These are phyloP conservation scores for Dromococcyx pavoninus DNA, from an alignment of 2,797 vertebrate species.

Conservation along the genomic window DNA sequence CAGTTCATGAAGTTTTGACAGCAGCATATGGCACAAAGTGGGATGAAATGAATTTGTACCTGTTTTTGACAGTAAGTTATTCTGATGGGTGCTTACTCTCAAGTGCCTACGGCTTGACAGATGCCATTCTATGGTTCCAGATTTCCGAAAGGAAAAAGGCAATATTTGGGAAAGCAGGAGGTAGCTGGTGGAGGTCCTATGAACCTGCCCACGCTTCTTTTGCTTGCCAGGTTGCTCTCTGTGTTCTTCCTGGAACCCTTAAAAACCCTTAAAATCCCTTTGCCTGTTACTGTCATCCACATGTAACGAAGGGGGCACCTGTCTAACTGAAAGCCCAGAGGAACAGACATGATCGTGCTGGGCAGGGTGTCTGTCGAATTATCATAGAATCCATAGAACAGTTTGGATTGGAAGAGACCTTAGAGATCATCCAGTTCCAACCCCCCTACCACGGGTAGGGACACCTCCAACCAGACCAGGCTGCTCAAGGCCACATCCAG, in stretches of 20 bases:
- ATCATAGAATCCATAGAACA: too few relatives aligned
- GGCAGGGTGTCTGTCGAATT: not conserved
- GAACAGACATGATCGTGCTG: fast-evolving
- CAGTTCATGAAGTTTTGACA: conserved; percentile 70
- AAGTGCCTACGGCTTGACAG: conserved; percentile 62
- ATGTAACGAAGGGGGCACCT: not conserved
- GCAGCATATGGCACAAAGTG: conserved; percentile 65
- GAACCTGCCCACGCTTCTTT: not conserved
- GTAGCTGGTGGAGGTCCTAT: not conserved
- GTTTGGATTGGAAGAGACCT: too few relatives aligned
- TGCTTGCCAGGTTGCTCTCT: not conserved
- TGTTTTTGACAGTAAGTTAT: conserved; percentile 66
- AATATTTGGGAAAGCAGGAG: conserved; percentile 46
- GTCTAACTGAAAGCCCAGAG: not conserved
- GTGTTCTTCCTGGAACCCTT: not conserved
- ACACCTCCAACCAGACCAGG: too few relatives aligned
- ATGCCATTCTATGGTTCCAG: conserved; percentile 55
- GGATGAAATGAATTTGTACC: conserved; percentile 64
- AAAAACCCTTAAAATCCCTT: not conserved
- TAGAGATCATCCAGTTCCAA: too few relatives aligned
- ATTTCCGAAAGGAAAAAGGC: conserved; percentile 46
- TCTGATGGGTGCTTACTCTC: conserved; percentile 63
- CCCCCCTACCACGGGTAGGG: too few relatives aligned
- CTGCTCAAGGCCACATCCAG: too few relatives aligned
- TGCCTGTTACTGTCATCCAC: fast-evolving